Evolutionary conservation across 2,888 invertebrate species (phyloP), one percentile per base, ranked within the genome.

Genomic region (Mesorhabditis belari): DNA sequence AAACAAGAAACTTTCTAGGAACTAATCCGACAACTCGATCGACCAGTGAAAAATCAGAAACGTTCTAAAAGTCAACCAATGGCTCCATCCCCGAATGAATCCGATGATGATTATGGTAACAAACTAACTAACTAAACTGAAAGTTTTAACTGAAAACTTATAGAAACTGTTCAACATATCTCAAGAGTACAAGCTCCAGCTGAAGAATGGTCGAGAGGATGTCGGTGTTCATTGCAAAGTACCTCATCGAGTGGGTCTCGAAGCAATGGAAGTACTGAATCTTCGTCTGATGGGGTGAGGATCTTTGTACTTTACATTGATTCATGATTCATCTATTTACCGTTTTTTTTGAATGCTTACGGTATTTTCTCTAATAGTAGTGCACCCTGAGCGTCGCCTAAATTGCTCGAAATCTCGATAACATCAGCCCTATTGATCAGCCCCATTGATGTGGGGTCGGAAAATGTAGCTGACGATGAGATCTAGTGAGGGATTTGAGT

Each of bases 31-130:
- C 44, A 35, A 2, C 44, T 9, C 44, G 44, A 35, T 35, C 12
- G 44, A 35, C 57, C 29, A 57, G 63, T 21, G 29, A 57, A n/a
- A 51, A 54, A 57, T 4, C 52, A 64, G 24, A 63, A 63, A 50
- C 60, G 63, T 17, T 63, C 63, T 12, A 55, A 61, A 26, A 61
- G 60, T 19, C 63, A 63, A 21, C 63, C 63, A 26, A 58, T 35
- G 44, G 60, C 61, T 29, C 60, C 44, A 56, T 26, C 50, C 60
- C 55, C 27, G 19, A 49, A 21, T 12, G 61, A 57, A 19, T 63
- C 63, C 1, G 63, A 63, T 27, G 49, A 57, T 21, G 63, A 63
- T 35, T 61, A 58, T 28, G 63, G 63, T 63, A 24, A 27, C 54
- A 35, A 19, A 23, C 17, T 21, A n/a, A n/a, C n/a, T n/a, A n/a